Evolutionary conservation across 2,888 invertebrate genomes (phyloP).

Genomic region (Meliscaeva auricollis): DNA sequence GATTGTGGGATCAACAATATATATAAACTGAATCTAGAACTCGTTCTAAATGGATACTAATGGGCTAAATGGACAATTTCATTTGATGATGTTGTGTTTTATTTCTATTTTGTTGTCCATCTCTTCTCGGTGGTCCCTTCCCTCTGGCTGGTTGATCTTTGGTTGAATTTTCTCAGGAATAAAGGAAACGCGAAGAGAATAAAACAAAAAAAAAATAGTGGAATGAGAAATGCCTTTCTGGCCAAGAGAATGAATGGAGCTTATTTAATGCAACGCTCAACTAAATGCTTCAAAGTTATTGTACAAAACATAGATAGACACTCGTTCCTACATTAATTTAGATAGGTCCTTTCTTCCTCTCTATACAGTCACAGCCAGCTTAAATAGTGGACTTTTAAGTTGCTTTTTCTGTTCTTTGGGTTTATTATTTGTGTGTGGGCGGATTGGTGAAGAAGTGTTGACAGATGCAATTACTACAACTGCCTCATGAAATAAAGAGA

Average conservation of each 20-base stretch:
- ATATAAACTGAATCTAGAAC: conserved; percentile 48
- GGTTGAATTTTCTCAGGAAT: not conserved
- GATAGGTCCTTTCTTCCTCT: no score
- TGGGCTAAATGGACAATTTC: conserved; percentile 74
- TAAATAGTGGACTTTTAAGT: conserved; percentile 12
- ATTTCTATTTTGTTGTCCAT: conserved; percentile 40
- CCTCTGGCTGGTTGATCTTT: no score
- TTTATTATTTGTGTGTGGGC: conserved; percentile 18
- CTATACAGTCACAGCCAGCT: no score
- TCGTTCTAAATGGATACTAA: conserved; percentile 72
- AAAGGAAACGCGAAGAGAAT: conserved; percentile 21
- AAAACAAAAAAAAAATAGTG: no score
- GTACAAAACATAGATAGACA: not conserved
- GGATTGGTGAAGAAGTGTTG: conserved; percentile 58
- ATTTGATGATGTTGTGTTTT: conserved; percentile 74
- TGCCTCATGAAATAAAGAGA: conserved; percentile 51
- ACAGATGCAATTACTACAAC: conserved; percentile 54
- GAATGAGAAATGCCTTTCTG: conserved; percentile 16
- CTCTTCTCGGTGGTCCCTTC: not conserved
- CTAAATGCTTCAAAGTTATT: conserved; percentile 44
- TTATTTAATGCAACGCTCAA: conserved; percentile 60
- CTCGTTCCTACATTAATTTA: not conserved
- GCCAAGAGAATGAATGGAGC: conserved; percentile 40
- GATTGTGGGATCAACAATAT: not conserved
- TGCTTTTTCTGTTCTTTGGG: not conserved